A percentile compares a stretch with the other conserved stretches of the same genome.
Evolutionary conservation across 1,140 invertebrate species (phyloP).

Genomic region (Drusus annulatus): DNA sequence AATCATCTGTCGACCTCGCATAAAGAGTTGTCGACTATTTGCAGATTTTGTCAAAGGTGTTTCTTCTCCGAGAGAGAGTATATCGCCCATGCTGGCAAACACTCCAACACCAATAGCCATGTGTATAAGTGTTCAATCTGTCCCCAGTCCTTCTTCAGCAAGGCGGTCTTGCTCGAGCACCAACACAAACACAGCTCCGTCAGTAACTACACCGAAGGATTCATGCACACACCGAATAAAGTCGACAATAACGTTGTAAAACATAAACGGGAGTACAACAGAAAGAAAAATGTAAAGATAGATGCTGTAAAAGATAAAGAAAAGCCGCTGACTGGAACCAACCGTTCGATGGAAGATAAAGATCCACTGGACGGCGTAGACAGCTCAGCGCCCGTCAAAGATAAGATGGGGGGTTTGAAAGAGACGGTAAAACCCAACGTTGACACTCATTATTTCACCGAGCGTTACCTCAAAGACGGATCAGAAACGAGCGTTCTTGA

Average conservation of each 20-base stretch:
- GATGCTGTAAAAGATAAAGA: too few relatives aligned
- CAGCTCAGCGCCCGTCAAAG: background rate
- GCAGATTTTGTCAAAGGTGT: slow-evolving; percentile 10
- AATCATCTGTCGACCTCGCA: slow-evolving; percentile 11
- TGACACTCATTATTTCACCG: too few relatives aligned
- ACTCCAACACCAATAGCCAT: background rate
- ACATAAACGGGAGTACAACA: background rate
- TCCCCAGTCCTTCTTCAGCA: slow-evolving; percentile 16
- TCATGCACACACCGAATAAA: background rate
- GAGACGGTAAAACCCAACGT: too few relatives aligned
- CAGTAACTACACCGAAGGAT: slow-evolving; percentile 20
- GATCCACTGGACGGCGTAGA: background rate
- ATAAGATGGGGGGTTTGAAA: background rate
- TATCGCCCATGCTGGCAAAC: background rate
- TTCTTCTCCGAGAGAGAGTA: background rate
- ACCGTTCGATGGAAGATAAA: too few relatives aligned
- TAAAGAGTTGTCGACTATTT: background rate
- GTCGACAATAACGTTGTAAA: background rate
- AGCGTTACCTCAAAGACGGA: too few relatives aligned
- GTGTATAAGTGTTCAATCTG: slow-evolving; percentile 25
- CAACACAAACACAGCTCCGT: background rate
- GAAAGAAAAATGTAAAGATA: too few relatives aligned
- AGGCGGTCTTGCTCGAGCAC: background rate
- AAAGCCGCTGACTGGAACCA: too few relatives aligned
- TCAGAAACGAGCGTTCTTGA: too few relatives aligned